Conservation (phyloP, 2,888 invertebrate genomes). For the Metopia argyrocephala region DNA sequence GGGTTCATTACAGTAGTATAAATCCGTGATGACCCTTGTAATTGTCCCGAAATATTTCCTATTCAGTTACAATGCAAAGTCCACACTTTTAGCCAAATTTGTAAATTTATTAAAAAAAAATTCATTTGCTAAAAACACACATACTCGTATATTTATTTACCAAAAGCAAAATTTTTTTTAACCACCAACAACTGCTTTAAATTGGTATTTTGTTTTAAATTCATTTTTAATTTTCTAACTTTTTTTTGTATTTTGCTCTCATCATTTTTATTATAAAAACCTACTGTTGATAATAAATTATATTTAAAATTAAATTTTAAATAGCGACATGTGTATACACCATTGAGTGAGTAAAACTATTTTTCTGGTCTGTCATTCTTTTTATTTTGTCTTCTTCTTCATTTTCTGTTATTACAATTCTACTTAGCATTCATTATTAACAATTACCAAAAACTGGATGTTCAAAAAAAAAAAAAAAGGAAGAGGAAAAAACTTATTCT, state of each 20-base stretch:
- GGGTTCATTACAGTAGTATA: no score
- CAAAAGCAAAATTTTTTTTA: no score
- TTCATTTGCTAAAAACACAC: no score
- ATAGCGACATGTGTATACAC: conserved; percentile 10
- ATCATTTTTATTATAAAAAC: neutral
- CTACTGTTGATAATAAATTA: conserved; percentile 3
- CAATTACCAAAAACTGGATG: conserved; percentile 34
- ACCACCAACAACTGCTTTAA: neutral
- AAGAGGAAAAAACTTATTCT: neutral
- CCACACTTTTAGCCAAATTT: no score
- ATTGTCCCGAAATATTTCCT: no score
- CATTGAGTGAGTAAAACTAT: neutral
- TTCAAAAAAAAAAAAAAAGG: conserved; percentile 1
- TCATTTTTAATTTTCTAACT: neutral
- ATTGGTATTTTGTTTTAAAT: neutral
- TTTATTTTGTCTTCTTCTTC: neutral
- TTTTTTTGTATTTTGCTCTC: neutral
- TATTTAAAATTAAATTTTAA: conserved; percentile 16
- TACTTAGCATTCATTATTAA: conserved; percentile 44
- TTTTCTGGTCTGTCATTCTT: neutral
- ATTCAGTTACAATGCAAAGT: no score
- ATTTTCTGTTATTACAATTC: neutral
- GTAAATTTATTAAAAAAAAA: no score
- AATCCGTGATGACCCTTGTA: no score
- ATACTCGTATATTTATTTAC: no score